A percentile compares a stretch with the other conserved stretches of the same genome.
phyloP scores from a whole-genome alignment of 2,888 invertebrate species.

The Mythimna impura region DNA sequence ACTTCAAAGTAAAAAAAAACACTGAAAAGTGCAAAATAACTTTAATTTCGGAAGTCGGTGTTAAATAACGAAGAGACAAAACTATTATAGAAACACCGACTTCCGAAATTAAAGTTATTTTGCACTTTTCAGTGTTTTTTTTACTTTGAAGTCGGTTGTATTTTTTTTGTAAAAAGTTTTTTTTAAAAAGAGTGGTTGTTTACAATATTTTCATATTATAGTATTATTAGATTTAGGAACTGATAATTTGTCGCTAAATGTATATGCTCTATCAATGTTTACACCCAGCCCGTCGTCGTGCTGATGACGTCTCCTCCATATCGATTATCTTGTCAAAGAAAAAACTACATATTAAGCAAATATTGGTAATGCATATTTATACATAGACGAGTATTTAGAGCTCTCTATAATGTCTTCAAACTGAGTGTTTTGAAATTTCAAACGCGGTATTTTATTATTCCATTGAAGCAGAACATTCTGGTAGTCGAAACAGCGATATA shows the following conservation, averaged over 20 bases:
- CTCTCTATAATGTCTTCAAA: not conserved
- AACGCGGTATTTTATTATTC: conserved; percentile 8
- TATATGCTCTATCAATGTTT: conserved; percentile 24
- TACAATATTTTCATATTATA: too few species aligned
- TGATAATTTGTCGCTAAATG: conserved; percentile 20
- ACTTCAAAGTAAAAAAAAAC: too few species aligned
- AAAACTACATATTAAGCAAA: conserved; percentile 9
- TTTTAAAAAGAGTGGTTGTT: too few species aligned
- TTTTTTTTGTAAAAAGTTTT: too few species aligned
- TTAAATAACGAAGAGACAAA: too few species aligned
- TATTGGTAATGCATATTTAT: not conserved
- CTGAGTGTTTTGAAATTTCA: not conserved
- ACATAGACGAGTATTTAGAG: not conserved
- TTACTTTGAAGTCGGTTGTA: too few species aligned
- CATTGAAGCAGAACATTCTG: conserved; percentile 34
- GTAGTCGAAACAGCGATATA: conserved; percentile 36
- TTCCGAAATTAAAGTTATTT: too few species aligned
- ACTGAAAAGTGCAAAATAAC: too few species aligned
- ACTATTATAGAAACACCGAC: too few species aligned
- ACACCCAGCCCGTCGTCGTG: conserved; percentile 6
- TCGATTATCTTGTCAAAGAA: conserved; percentile 44
- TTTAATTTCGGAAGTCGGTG: too few species aligned
- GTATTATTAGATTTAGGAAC: too few species aligned
- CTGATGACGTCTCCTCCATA: conserved; percentile 23
- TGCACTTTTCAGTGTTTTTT: too few species aligned